Evolutionary conservation across 2,113 vertebrate species (phyloP).

Genomic region (Capricornis sumatraensis): DNA sequence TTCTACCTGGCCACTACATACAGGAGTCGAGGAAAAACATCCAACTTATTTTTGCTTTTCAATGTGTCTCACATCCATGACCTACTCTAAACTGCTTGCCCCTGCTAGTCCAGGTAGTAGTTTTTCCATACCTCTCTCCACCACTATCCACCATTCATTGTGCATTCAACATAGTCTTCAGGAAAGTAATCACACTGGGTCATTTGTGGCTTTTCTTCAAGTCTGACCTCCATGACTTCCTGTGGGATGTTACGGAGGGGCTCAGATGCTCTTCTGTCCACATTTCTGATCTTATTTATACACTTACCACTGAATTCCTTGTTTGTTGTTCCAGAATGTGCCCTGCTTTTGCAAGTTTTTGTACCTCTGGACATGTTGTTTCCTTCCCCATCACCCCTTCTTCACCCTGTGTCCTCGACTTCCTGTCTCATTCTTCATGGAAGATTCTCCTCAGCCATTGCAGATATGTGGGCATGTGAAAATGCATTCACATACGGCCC

Average conservation of each 20-base stretch:
- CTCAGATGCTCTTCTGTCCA: not conserved
- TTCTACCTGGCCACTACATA: not conserved
- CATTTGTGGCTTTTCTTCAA: not conserved
- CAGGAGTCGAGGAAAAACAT: not conserved
- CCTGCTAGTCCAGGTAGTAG: not conserved
- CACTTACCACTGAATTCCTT: not conserved
- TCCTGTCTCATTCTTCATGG: not conserved
- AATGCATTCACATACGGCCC: not conserved
- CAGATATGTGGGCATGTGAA: too few relatives aligned
- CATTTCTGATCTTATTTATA: not conserved
- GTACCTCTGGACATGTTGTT: not conserved
- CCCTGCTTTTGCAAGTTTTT: not conserved
- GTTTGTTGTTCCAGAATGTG: not conserved
- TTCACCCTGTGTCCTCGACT: accelerated
- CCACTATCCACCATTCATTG: not conserved
- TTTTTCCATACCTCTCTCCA: not conserved
- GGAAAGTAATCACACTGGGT: not conserved
- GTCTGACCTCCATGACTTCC: not conserved
- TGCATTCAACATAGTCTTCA: not conserved
- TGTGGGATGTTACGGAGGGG: accelerated
- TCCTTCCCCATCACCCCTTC: not conserved
- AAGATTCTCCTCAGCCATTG: not conserved
- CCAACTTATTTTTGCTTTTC: accelerated
- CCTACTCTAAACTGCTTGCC: not conserved
- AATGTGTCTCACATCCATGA: accelerated